These are phyloP conservation scores for Tychaedon coryphoeus DNA, from an alignment of 2,113 vertebrate genomes.

Conservation along the genomic window DNA sequence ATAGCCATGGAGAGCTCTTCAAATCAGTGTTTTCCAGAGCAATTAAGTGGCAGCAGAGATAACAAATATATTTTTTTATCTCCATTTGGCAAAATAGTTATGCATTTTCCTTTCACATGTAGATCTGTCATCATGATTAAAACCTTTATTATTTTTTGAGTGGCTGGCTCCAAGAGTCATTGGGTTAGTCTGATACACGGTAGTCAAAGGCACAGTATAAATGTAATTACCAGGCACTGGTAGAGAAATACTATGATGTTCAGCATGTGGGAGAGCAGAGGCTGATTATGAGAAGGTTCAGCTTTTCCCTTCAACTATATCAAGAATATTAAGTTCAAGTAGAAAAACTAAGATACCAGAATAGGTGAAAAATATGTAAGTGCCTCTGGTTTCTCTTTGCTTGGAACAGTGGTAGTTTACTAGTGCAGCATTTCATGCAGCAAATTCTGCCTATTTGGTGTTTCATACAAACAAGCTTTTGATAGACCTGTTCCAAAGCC, in stretches of 20 bases:
- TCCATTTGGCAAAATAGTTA: not conserved
- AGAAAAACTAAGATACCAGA: not conserved
- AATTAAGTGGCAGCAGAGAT: not conserved
- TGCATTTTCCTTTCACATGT: not conserved
- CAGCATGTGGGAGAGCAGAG: not conserved
- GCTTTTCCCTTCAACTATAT: not conserved
- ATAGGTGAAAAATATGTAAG: not conserved
- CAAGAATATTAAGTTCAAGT: not conserved
- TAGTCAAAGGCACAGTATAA: not conserved
- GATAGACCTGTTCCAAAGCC: not conserved
- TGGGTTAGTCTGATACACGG: not conserved
- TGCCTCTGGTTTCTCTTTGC: not conserved
- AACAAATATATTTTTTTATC: not conserved
- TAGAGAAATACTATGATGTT: not conserved
- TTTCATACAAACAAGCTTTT: not conserved
- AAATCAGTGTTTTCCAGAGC: not conserved
- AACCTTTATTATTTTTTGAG: not conserved
- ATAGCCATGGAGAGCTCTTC: not conserved
- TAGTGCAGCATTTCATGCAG: not conserved
- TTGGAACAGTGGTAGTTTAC: not conserved
- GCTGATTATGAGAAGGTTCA: not conserved
- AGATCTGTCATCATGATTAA: not conserved
- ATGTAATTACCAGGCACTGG: not conserved
- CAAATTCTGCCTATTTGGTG: not conserved
- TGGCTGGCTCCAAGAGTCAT: not conserved